Evolutionary conservation across 2,888 invertebrate species (phyloP).

Genomic region (Macrosoma leucophasiata): DNA sequence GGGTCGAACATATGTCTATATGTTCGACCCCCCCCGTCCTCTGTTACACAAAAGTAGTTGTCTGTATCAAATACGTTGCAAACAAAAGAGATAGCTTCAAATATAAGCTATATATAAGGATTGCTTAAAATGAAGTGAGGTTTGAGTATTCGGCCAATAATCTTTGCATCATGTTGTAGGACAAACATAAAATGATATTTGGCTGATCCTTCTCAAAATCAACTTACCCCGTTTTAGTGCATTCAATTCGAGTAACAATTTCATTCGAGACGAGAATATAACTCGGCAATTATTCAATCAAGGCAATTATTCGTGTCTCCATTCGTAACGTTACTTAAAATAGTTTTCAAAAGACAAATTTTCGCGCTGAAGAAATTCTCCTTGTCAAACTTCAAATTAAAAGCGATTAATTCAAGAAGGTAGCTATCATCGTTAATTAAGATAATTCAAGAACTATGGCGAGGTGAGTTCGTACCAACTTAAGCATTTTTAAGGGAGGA

Average conservation of each 20-base stretch:
- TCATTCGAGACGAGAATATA: background rate
- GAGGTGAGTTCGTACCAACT: conserved; percentile 9
- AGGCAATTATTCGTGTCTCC: conserved; percentile 2
- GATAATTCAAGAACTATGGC: conserved; percentile 24
- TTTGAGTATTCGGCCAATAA: too few relatives aligned
- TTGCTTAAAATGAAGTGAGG: too few relatives aligned
- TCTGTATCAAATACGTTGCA: too few relatives aligned
- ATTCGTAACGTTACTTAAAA: conserved; percentile 7
- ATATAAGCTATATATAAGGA: too few relatives aligned
- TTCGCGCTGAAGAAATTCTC: conserved; percentile 15
- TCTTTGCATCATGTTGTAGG: too few relatives aligned
- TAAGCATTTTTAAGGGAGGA: background rate
- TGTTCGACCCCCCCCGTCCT: too few relatives aligned
- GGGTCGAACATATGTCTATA: too few relatives aligned
- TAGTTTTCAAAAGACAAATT: conserved; percentile 13
- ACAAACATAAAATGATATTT: too few relatives aligned
- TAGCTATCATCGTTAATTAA: conserved; percentile 25
- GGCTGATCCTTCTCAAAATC: conserved; percentile 17
- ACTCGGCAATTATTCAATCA: conserved; percentile 5
- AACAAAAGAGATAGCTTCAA: too few relatives aligned
- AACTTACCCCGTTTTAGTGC: conserved; percentile 8
- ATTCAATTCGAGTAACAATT: conserved; percentile 1
- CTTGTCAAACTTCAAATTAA: conserved; percentile 23
- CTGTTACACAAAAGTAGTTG: too few relatives aligned
- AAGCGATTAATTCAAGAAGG: conserved; percentile 24